Conservation (phyloP, 1,140 invertebrate species). For the Trialeurodes vaporariorum region DNA sequence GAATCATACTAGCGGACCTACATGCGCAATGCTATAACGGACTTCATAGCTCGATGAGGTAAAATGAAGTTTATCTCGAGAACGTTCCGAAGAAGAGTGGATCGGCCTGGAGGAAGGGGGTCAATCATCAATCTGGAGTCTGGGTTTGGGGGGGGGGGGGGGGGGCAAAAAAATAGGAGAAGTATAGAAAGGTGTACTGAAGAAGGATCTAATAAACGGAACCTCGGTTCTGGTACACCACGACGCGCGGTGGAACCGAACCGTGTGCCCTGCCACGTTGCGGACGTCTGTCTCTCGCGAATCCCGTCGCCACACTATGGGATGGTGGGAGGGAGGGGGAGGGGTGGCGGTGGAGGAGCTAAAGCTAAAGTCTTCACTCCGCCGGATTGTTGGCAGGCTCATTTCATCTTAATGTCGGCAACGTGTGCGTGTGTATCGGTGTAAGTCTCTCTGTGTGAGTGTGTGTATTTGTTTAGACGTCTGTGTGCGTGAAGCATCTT, state of each 20-base stretch:
- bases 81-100: no score
- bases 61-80: no score
- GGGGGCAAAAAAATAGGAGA: no score
- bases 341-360: no score
- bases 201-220: neutral
- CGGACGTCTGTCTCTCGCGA: neutral
- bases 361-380: slow-evolving; percentile 2
- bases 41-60: no score
- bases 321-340: neutral
- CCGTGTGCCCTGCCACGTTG: neutral
- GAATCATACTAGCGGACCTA: no score
- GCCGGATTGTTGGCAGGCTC: neutral
- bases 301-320: slow-evolving; percentile 11
- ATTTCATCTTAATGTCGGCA: neutral
- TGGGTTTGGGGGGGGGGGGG: no score
- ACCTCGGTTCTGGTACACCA: neutral
- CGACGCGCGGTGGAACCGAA: neutral
- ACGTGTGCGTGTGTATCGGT: neutral
- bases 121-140: no score
- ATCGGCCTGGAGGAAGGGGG: no score
- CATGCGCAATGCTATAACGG: no score
- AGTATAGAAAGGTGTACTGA: neutral
- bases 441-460: no score
- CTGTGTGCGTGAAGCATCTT: neutral
- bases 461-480: neutral